Conservation (phyloP, 2,797 vertebrate genomes). For the Gila robusta region DNA sequence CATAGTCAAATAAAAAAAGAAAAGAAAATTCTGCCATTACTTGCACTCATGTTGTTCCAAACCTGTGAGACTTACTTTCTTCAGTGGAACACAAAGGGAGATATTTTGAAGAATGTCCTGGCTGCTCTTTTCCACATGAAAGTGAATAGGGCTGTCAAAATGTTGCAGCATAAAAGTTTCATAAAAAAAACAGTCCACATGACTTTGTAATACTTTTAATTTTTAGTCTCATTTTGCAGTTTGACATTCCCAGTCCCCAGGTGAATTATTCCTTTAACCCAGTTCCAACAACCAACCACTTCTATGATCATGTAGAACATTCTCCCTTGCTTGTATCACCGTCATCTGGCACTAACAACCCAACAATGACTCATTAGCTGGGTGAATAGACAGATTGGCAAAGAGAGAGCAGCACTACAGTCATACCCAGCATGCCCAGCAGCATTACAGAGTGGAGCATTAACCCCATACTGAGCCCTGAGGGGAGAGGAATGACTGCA, state of each 20-base stretch:
- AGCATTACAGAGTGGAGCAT: constrained; percentile 37
- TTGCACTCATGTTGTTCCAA: not conserved
- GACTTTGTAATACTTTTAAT: not conserved
- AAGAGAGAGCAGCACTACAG: constrained; percentile 33
- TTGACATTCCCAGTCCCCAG: not conserved
- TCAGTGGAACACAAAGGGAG: not conserved
- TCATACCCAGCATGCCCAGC: constrained; percentile 48
- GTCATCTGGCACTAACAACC: constrained; percentile 38
- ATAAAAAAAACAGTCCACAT: not conserved
- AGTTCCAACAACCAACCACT: constrained; percentile 3
- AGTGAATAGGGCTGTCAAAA: not conserved
- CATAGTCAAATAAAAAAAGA: not conserved
- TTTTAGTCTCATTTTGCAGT: not conserved
- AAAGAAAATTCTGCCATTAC: not conserved
- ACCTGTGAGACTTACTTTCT: not conserved
- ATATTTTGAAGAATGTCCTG: not conserved
- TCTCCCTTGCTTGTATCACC: constrained; percentile 19
- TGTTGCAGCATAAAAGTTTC: not conserved
- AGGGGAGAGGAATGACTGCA: constrained; percentile 46
- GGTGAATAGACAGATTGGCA: constrained; percentile 54
- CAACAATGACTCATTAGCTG: constrained; percentile 54
- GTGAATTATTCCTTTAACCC: constrained; percentile 1
- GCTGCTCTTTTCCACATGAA: not conserved
- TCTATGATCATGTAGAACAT: constrained; percentile 9
- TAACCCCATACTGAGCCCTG: constrained; percentile 55